Conservation (phyloP, 2,888 invertebrate genomes). For the Caprella mutica region DNA sequence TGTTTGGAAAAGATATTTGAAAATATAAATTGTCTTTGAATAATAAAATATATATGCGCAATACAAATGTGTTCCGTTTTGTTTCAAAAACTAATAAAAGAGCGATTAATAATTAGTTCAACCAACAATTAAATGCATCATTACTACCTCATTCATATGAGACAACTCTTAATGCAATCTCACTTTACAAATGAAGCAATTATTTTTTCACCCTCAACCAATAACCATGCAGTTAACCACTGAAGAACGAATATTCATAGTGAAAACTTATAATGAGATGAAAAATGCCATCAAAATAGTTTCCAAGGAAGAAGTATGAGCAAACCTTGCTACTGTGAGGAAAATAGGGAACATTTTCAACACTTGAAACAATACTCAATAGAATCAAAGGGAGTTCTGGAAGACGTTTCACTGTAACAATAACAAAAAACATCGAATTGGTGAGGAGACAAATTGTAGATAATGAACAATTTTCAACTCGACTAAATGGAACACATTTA, state of each 20-base stretch:
- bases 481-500: neutral
- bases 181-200: too few relatives aligned
- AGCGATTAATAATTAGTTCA: too few relatives aligned
- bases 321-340: neutral
- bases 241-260: neutral
- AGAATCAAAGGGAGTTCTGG: neutral
- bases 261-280: neutral
- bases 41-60: too few relatives aligned
- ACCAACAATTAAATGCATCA: too few relatives aligned
- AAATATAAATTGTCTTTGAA: too few relatives aligned
- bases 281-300: neutral
- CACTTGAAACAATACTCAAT: neutral
- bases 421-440: neutral
- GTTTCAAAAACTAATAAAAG: too few relatives aligned
- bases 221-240: neutral
- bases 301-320: neutral
- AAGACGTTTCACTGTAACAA: neutral
- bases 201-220: neutral
- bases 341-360: neutral
- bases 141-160: too few relatives aligned
- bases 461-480: neutral
- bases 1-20: too few relatives aligned
- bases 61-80: too few relatives aligned
- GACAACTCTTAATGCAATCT: too few relatives aligned
- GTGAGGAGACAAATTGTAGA: neutral